phyloP scores from a whole-genome alignment of 2,113 vertebrate species.

The Ammodytes marinus region DNA sequence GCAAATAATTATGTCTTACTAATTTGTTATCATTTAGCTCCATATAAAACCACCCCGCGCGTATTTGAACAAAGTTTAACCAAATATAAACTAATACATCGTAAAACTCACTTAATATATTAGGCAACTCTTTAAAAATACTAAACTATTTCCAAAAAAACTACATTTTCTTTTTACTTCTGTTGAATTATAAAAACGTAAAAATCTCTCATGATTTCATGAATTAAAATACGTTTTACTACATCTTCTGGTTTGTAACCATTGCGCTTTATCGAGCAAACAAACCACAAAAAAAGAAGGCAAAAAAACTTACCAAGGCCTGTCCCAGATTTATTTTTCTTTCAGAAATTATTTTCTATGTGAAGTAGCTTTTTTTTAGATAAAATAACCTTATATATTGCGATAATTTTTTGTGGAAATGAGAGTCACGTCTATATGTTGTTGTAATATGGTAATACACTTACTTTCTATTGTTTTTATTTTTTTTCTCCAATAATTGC shows the following conservation, averaged over 20 bases:
- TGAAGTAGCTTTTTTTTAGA: not conserved
- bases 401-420: not conserved
- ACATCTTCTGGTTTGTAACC: conserved; percentile 31
- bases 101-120: not conserved
- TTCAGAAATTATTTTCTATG: not conserved
- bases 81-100: not conserved
- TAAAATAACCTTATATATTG: not conserved
- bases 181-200: not conserved
- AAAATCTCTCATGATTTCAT: conserved; percentile 4
- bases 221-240: conserved; percentile 8
- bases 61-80: not conserved
- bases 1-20: conserved; percentile 1
- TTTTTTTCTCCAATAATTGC: not conserved
- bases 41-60: not conserved
- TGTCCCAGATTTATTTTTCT: not conserved
- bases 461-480: not conserved
- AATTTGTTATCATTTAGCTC: not conserved
- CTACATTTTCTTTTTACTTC: not conserved
- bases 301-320: conserved; percentile 1
- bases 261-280: conserved; percentile 48
- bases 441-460: not conserved
- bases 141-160: not conserved
- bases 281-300: conserved; percentile 25
- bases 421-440: not conserved
- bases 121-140: not conserved